Evolutionary conservation across 2,797 vertebrate species (phyloP).

Genomic region (Macrochelys suwanniensis): DNA sequence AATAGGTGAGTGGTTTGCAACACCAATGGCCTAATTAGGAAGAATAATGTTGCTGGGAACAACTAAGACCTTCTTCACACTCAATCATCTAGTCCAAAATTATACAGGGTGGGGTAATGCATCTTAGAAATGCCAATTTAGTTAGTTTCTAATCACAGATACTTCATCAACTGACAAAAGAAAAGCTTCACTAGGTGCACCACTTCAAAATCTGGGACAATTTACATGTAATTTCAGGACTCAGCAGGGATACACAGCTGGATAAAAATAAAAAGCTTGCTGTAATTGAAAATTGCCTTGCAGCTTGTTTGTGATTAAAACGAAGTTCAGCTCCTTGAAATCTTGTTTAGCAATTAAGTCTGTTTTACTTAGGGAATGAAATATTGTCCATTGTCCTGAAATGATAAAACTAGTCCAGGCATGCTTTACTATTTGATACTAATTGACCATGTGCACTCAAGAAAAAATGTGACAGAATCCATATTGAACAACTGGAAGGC

Average conservation of each 20-base stretch:
- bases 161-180: slow-evolving; percentile 84
- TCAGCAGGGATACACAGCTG: slow-evolving; percentile 84
- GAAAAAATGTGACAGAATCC: background rate
- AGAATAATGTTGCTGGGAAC: slow-evolving; percentile 53
- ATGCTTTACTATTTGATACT: slow-evolving; percentile 42
- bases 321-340: slow-evolving; percentile 79
- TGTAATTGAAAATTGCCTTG: slow-evolving; percentile 84
- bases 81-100: slow-evolving; percentile 68
- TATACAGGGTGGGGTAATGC: slow-evolving; percentile 66
- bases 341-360: slow-evolving; percentile 81
- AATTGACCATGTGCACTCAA: slow-evolving; percentile 22
- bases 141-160: slow-evolving; percentile 81
- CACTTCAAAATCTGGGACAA: slow-evolving; percentile 84
- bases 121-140: slow-evolving; percentile 80
- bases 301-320: slow-evolving; percentile 84
- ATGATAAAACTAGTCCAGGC: slow-evolving; percentile 59
- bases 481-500: background rate
- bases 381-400: slow-evolving; percentile 74
- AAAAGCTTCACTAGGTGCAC: slow-evolving; percentile 80
- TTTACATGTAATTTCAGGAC: slow-evolving; percentile 83
- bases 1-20: slow-evolving; percentile 70
- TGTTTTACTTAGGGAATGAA: slow-evolving; percentile 76
- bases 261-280: slow-evolving; percentile 84
- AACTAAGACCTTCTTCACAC: slow-evolving; percentile 61
- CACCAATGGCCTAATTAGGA: slow-evolving; percentile 76